Evolutionary conservation across 1,140 invertebrate genomes (phyloP), one percentile per base, ranked within the genome.

Genomic region (Philaenus spumarius): DNA sequence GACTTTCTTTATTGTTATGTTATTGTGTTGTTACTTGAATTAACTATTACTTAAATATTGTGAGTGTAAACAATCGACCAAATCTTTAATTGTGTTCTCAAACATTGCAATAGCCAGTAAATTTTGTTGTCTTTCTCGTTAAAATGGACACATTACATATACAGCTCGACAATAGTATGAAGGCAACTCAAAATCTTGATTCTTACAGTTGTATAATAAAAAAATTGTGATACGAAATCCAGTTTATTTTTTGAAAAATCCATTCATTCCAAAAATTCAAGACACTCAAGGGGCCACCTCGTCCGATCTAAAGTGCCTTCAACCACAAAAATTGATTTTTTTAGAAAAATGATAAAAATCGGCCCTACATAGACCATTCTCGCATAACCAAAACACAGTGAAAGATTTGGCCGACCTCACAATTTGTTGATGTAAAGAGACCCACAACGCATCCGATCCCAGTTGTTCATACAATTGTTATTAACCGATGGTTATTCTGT

Each of bases 291-390:
- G 62, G 67, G 67, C 65, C 66, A 61, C 54, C 53, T 64, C 65
- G 67, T 68, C 67, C 67, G 67, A 68, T 64, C 62, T 63, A 67
- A 68, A 68, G 67, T 68, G 67, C 67, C 67, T 68, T 68, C 67
- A 67, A 68, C 42, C 51, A 63, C 58, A 68, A 65, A 67, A 67
- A 65, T 67, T 66, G 65, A 67, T 67, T 68, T 68, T 68, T 67
- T 68, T 60, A 60, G 64, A 66, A 63, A 66, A 59, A 60, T 58
- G 62, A 45, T 23, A 58, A 57, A 64, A 64, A 64, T 63, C 63
- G 67, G 65, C 67, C 67, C 67, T 68, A 64, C 64, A 68, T 68
- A 68, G 67, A 67, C 64, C 64, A 66, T 65, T 65, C 22, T 17
- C 58, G 59, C 67, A 66, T 63, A 65, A 67, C 67, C 66, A 67